Base-by-base conservation (phyloP, 37 sponge, comb jelly and placozoan genomes). In the Axinella damicornis region DNA sequence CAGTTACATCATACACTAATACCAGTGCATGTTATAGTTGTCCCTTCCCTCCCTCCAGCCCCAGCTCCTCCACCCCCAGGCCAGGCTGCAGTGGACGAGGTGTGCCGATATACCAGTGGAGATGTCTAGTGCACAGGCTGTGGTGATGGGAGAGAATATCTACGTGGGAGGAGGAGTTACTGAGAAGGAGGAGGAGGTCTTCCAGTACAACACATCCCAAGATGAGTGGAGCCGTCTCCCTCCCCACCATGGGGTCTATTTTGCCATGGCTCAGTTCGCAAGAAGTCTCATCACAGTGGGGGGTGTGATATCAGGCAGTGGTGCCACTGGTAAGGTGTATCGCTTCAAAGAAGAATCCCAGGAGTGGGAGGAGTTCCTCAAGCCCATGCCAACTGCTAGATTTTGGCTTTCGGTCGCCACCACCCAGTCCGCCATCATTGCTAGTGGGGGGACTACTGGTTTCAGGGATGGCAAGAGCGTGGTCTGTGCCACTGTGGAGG, bases 91-190 rank as follows among this genome's bases (percentile, higher is more conserved):
- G 19, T 78, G 79, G 79, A 78, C 34, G 65, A 78, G 31, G 39
- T 31, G 61, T 6, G 17, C 37, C 2, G 12, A 40, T 62, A 11
- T 64, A 19, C 79, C 79, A 22, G 37, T 25, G 20, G 39, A 12
- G 6, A 53, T 39, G 79, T 34, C 11, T 14, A 60, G 61, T 4
- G 65, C 79, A 39, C 79, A 78, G 31, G 66, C 46, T 22, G 66
- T 78, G 2, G 66, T 60, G 38, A 65, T 35, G 12, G 62, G 30
- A 11, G 2, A 62, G 22, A 78, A 20, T 0, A 53, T 78, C 22
- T 78, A 78, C 53, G 79, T 62, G 6, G 79, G 79, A 78, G 79
- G 79, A 78, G 79, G 79, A 2, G 31, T 32, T 21, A 28, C 65
- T 21, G 35, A 33, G 9, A 46, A 46, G 4, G 4, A 12, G 9